phyloP scores from a whole-genome alignment of 1,140 invertebrate genomes.

The Pomacea maculata region DNA sequence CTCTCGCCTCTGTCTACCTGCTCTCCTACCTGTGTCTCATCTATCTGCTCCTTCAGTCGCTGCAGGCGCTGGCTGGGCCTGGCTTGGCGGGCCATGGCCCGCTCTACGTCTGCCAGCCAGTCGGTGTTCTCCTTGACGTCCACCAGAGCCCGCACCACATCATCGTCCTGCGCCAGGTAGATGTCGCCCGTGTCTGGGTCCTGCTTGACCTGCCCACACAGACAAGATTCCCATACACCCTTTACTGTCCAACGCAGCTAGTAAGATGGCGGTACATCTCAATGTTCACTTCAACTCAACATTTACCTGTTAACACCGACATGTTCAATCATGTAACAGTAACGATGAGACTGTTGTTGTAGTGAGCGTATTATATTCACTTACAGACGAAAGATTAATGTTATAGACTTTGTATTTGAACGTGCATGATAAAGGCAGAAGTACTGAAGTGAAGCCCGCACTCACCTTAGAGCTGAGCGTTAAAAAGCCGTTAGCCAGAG shows the following conservation, averaged over 20 bases:
- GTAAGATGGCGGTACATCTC: too few relatives aligned
- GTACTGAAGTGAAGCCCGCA: not conserved
- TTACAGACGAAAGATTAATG: not conserved
- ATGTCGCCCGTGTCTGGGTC: slow-evolving; percentile 71
- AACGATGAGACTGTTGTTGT: not conserved
- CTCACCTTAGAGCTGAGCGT: slow-evolving; percentile 71
- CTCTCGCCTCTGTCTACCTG: not conserved
- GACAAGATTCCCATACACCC: too few relatives aligned
- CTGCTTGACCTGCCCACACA: slow-evolving; percentile 67
- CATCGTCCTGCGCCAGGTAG: slow-evolving; percentile 50
- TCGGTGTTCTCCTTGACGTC: slow-evolving; percentile 70
- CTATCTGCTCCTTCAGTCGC: slow-evolving; percentile 87
- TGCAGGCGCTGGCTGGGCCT: slow-evolving; percentile 84
- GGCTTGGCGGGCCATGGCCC: slow-evolving; percentile 86
- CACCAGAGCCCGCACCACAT: slow-evolving; percentile 50
- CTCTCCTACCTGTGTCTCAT: slow-evolving; percentile 61
- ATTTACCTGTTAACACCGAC: too few relatives aligned
- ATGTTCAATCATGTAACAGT: too few relatives aligned
- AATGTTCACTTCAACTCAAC: too few relatives aligned
- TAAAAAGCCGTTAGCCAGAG: slow-evolving; percentile 58
- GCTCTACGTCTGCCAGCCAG: slow-evolving; percentile 88
- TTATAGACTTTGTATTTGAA: not conserved
- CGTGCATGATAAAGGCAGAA: not conserved
- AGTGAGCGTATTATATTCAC: not conserved
- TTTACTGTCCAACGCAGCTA: too few relatives aligned